Evolutionary conservation across 2,113 vertebrate genomes (phyloP), one percentile per base, ranked within the genome.

Genomic region (Ciconia stormi): DNA sequence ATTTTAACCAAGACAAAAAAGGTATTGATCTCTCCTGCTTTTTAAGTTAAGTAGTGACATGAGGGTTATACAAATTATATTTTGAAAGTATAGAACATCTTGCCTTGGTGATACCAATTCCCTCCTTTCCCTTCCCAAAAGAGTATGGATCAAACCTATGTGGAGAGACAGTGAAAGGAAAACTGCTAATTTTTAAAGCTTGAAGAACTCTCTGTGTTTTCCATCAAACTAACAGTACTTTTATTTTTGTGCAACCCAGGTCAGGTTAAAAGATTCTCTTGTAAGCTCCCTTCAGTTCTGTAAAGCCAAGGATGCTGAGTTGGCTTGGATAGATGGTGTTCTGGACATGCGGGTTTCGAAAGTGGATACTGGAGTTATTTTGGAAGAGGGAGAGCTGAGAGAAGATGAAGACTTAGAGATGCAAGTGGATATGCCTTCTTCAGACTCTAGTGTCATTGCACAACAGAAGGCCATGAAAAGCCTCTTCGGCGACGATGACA

Each of bases 241-340:
- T 16, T 77, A 66, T 69, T 85, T 87, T 87, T 95, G 46, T 85
- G 42, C 59, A 56, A 71, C 42, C 25, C 76, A 99, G 99, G 99
- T 99, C 89, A 98, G 99, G 40, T 98, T 99, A 95, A 99, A 99
- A 98, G 99, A 99, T 97, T 99, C 99, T 9, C 97, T 99, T 70
- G 99, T 99, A 93, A 99, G 99, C 97, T 99, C 99, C 7, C 98
- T 99, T 95, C 99, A 99, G 97, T 99, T 99, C 97, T 99, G 99
- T 97, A 99, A 99, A 97, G 99, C 99, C 71, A 99, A 99, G 95
- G 99, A 99, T 97, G 99, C 99, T 0, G 99, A 99, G 97, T 89
- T 99, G 71, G 99, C 99, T 12, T 99, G 99, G 99, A 99, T 99
- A 79, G 99, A 99, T 16, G 99, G 99, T 9, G 99, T 99, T 93